Evolutionary conservation across 2,797 vertebrate species (phyloP), one percentile per base, ranked within the genome.

Genomic region (Sebastes goodei): DNA sequence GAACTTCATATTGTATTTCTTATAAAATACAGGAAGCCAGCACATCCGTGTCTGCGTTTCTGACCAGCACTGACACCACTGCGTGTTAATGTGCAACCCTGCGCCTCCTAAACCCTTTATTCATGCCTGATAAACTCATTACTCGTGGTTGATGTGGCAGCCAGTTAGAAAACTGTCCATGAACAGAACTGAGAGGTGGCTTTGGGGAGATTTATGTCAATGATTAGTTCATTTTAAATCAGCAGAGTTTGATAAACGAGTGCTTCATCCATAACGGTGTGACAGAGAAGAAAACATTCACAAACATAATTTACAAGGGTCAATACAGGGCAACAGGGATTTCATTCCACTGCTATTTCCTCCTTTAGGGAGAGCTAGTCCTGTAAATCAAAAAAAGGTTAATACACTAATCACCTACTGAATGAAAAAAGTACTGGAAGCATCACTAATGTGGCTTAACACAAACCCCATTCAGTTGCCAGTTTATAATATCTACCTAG

Each of bases 51-150:
- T 52, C 29, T 71, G 49, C 69, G 30, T 76, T 66, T 46, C 33
- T 77, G 60, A 52, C 11, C 53, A 25, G 10, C 15, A 42, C 29
- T 53, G 71, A 76, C 53, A 27, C 35, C 21, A 30, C 9, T 53
- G 29, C 21, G 14, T 65, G 32, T 71, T 71, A 76, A 75, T 52
- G 71, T 74, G 70, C 61, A 78, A 35, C 70, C 75, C 62, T 65
- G 25, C 77, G 56, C 33, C 55, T 84, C 76, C 49, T 84, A 87
- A 89, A 81, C 76, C 87, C 72, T 11, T 86, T 86, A 86, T 84
- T 89, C 86, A 88, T 79, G 70, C 12, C 73, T 64, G 79, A 89
- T 89, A 78, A 92, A 87, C 83, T 79, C 72, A 84, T 91, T 89
- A 91, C 30, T 85, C 69, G 86, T 71, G 88, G 87, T 35, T 90